Evolutionary conservation across 2,888 invertebrate genomes (phyloP).

Genomic region (Phalangium opilio): DNA sequence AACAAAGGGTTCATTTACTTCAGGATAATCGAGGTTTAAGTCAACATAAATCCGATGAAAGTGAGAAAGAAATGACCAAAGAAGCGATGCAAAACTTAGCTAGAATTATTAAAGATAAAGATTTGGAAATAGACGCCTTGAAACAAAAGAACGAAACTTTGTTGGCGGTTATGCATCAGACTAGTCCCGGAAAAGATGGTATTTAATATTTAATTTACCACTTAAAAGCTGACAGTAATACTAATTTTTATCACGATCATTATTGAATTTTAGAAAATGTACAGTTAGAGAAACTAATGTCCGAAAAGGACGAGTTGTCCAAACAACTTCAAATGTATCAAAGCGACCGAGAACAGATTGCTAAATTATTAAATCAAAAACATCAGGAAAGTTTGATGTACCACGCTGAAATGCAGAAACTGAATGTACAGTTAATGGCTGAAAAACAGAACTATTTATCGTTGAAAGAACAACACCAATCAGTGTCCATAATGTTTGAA

Average conservation of each 20-base stretch:
- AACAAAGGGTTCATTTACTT: no score
- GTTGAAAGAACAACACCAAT: conserved; percentile 26
- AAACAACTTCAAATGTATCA: conserved; percentile 50
- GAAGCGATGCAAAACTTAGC: conserved; percentile 33
- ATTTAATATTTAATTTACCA: no score
- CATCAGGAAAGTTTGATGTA: conserved; percentile 71
- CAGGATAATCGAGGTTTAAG: conserved; percentile 24
- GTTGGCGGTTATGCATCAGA: conserved; percentile 27
- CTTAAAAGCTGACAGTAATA: no score
- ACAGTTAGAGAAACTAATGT: conserved; percentile 21
- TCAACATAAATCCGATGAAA: conserved; percentile 30
- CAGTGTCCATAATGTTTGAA: conserved; percentile 30
- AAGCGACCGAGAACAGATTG: conserved; percentile 32
- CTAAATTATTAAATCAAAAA: conserved; percentile 48
- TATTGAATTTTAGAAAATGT: conserved; percentile 5
- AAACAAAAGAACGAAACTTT: conserved; percentile 31
- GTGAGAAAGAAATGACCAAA: conserved; percentile 30
- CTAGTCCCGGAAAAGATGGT: not conserved
- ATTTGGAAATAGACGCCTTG: conserved; percentile 33
- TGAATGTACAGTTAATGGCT: conserved; percentile 30
- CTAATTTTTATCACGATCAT: no score
- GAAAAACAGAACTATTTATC: conserved; percentile 25
- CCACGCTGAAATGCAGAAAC: conserved; percentile 65
- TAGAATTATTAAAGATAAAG: conserved; percentile 32
- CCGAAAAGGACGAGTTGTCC: conserved; percentile 36